Evolutionary conservation across 2,797 vertebrate genomes (phyloP).

Genomic region (Petrocephalus sullivani): DNA sequence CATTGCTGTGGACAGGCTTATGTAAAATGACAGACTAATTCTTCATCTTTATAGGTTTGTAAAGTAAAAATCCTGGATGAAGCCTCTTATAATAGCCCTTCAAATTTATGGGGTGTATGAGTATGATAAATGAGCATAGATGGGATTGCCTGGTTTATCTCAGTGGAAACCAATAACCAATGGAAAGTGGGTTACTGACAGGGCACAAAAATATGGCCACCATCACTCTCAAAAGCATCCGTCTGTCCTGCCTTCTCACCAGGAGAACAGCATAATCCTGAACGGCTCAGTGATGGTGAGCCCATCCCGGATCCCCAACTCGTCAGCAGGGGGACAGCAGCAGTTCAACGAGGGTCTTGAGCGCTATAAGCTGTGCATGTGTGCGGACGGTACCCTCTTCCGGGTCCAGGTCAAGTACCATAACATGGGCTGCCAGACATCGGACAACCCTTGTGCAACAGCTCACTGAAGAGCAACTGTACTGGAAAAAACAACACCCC

Average conservation of each 20-base stretch:
- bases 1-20: too few species aligned
- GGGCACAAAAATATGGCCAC: neutral
- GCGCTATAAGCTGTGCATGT: conserved; percentile 96
- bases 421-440: conserved; percentile 92
- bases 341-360: conserved; percentile 71
- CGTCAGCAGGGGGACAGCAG: conserved; percentile 59
- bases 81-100: neutral
- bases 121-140: neutral
- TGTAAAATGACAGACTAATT: too few species aligned
- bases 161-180: neutral
- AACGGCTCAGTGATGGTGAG: conserved; percentile 93
- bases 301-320: conserved; percentile 76
- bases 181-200: neutral
- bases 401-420: conserved; percentile 81
- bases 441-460: conserved; percentile 81
- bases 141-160: neutral
- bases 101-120: neutral
- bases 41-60: too few species aligned
- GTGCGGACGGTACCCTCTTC: conserved; percentile 89
- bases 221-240: neutral
- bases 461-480: conserved; percentile 50
- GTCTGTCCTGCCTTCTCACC: conserved; percentile 9
- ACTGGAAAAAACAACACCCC: neutral
- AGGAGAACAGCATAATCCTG: conserved; percentile 93
- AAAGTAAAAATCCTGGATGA: too few species aligned